These are phyloP conservation scores for Harlomillsia oculata DNA, from an alignment of 1,140 invertebrate species.

Conservation along the genomic window DNA sequence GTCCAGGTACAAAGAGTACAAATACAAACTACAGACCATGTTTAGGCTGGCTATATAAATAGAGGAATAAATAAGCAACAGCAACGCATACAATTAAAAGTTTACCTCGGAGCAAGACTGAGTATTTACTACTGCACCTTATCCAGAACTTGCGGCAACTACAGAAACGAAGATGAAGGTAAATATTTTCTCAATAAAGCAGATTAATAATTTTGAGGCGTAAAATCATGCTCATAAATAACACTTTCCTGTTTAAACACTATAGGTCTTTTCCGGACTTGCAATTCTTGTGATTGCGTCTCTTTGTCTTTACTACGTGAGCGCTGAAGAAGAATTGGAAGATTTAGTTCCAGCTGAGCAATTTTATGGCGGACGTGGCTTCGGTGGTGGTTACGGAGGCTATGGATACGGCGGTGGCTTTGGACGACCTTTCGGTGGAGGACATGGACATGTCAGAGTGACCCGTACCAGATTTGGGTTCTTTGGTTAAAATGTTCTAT, in stretches of 20 bases:
- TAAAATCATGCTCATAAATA: neutral
- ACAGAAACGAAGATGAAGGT: neutral
- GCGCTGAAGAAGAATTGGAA: neutral
- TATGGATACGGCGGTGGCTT: neutral
- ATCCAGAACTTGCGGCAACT: too few relatives aligned
- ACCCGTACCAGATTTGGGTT: too few relatives aligned
- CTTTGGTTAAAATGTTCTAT: too few relatives aligned
- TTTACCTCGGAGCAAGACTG: too few relatives aligned
- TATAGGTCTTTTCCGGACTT: neutral
- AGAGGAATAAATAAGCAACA: too few relatives aligned
- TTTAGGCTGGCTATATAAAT: too few relatives aligned
- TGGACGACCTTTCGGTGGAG: neutral
- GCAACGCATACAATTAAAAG: too few relatives aligned
- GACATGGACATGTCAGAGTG: too few relatives aligned
- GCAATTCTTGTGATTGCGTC: neutral
- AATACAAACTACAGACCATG: too few relatives aligned
- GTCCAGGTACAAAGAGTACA: too few relatives aligned
- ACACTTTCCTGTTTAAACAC: neutral
- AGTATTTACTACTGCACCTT: too few relatives aligned
- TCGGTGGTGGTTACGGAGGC: neutral
- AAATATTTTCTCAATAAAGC: neutral
- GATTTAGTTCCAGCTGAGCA: conserved; percentile 2
- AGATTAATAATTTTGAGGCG: neutral
- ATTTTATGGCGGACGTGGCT: neutral
- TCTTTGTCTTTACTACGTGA: neutral